Conservation (phyloP, 1,140 invertebrate species). For the Anadara kagoshimensis region DNA sequence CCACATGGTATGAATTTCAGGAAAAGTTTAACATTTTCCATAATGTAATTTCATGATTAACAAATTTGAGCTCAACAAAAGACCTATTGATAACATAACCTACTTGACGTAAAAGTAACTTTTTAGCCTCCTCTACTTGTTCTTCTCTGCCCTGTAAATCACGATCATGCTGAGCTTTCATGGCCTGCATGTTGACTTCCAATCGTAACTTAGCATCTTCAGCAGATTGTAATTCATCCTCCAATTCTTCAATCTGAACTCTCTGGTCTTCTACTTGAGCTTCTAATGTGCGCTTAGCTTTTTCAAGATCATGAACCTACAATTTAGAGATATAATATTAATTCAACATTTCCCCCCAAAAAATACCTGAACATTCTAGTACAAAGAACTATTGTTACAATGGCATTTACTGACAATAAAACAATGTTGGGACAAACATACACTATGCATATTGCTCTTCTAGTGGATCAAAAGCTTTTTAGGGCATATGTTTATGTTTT, state of each 20-base stretch:
- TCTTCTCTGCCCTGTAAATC: constrained; percentile 95
- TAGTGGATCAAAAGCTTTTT: too few relatives aligned
- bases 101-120: constrained; percentile 91
- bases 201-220: constrained; percentile 97
- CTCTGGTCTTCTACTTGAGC: constrained; percentile 93
- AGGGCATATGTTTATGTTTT: too few relatives aligned
- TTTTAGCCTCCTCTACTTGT: constrained; percentile 95
- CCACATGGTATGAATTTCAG: too few relatives aligned
- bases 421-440: too few relatives aligned
- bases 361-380: too few relatives aligned
- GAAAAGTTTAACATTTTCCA: neutral
- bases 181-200: constrained; percentile 98
- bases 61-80: neutral
- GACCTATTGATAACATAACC: neutral
- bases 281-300: constrained; percentile 94
- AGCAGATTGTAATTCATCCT: constrained; percentile 97
- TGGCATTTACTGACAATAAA: too few relatives aligned
- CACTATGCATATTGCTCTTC: too few relatives aligned
- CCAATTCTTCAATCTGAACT: constrained; percentile 97
- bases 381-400: too few relatives aligned
- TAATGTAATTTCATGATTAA: neutral
- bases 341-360: neutral
- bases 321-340: neutral
- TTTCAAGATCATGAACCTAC: constrained; percentile 95
- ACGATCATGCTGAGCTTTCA: constrained; percentile 94